phyloP scores from a whole-genome alignment of 2,113 vertebrate species.

The Varanus salvator region DNA sequence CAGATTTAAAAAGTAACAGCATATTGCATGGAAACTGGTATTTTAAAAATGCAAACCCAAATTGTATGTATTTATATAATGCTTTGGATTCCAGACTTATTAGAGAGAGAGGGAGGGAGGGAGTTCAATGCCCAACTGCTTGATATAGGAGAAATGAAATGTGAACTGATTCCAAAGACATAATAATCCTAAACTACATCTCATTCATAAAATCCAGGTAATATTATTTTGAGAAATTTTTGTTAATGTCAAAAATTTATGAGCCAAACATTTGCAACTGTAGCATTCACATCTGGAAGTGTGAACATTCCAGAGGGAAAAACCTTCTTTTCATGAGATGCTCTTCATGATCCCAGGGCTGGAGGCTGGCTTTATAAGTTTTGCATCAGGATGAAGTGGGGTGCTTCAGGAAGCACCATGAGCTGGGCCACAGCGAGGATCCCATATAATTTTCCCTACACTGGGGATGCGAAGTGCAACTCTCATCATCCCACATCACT shows the following conservation, averaged over 20 bases:
- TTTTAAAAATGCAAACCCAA: not conserved
- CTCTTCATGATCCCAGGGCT: too few species aligned
- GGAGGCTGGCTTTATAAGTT: not conserved
- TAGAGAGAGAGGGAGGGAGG: too few species aligned
- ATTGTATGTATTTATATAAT: not conserved
- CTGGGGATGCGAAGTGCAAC: too few species aligned
- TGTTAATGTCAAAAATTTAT: not conserved
- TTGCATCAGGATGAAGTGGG: not conserved
- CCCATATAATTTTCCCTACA: not conserved
- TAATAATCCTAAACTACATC: fast-evolving
- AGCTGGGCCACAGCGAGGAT: too few species aligned
- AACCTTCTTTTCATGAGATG: not conserved
- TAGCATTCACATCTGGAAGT: not conserved
- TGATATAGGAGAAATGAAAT: not conserved
- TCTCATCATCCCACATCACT: too few species aligned
- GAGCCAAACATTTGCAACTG: not conserved
- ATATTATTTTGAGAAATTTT: not conserved
- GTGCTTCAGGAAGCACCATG: not conserved
- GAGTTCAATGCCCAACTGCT: not conserved
- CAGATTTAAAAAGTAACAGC: not conserved
- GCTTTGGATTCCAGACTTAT: not conserved
- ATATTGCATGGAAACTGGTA: not conserved
- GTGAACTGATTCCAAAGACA: constrained; percentile 5
- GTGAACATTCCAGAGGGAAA: not conserved
- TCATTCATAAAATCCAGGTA: not conserved